A percentile compares a stretch with the other conserved stretches of the same genome.
Conservation (phyloP, 2,888 invertebrate genomes). For the Yponomeuta plumbellus region DNA sequence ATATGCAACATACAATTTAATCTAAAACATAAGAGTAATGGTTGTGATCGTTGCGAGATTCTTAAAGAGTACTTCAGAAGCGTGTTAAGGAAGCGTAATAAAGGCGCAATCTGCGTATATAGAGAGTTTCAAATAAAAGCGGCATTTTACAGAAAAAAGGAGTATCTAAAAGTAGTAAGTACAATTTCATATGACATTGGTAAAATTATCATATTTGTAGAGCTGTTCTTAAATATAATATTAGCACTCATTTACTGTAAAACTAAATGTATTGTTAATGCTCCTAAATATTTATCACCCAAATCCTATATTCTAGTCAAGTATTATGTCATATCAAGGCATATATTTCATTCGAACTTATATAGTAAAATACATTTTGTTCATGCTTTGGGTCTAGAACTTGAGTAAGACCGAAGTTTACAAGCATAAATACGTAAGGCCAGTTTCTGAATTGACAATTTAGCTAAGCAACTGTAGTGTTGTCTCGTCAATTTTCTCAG, state of each 20-base stretch:
- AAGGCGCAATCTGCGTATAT: neutral
- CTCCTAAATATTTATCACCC: neutral
- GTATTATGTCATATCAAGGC: neutral
- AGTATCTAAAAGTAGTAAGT: neutral
- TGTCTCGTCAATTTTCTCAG: too few species aligned
- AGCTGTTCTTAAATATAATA: too few species aligned
- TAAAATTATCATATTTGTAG: too few species aligned
- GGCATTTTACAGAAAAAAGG: neutral
- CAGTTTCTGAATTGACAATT: too few species aligned
- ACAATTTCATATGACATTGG: too few species aligned
- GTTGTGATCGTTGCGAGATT: neutral
- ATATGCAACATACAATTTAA: constrained; percentile 22
- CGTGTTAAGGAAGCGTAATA: constrained; percentile 5
- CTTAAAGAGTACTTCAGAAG: constrained; percentile 14
- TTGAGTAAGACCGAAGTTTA: neutral
- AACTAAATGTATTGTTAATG: neutral
- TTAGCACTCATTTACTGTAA: neutral
- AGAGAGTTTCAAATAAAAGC: neutral
- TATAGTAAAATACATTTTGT: neutral
- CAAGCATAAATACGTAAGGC: neutral
- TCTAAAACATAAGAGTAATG: constrained; percentile 12
- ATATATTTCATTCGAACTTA: neutral
- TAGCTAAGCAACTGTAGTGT: too few species aligned
- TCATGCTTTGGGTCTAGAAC: neutral
- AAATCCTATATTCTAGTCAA: neutral